Percentiles rank a stretch among this genome's conserved stretches.
phyloP scores from a whole-genome alignment of 2,888 invertebrate species.

The Cotesia congregata region DNA sequence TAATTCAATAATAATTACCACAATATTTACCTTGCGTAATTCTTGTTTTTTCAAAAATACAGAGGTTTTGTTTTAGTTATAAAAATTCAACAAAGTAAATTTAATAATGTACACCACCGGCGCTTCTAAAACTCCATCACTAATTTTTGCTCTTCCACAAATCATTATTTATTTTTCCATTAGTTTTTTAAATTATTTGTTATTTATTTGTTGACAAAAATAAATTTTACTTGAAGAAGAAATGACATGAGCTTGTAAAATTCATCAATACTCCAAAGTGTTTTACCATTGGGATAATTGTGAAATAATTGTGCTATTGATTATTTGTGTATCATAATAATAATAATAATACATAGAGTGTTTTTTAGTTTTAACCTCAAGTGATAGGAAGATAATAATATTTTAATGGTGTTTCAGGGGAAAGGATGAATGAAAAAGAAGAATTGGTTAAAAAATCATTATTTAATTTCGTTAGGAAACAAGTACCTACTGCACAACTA shows the following conservation, averaged over 20 bases:
- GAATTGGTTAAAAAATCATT: slow-evolving; percentile 85
- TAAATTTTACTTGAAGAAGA: neutral
- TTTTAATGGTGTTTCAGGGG: neutral
- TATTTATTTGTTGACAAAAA: neutral
- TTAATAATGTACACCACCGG: slow-evolving; percentile 6
- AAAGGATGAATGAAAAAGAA: slow-evolving; percentile 78
- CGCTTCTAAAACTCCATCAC: neutral
- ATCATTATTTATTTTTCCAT: neutral
- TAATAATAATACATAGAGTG: neutral
- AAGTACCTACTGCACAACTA: slow-evolving; percentile 85
- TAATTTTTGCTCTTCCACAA: neutral
- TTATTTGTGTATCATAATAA: slow-evolving; percentile 7
- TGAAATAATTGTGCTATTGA: neutral
- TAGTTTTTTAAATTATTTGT: neutral
- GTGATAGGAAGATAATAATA: neutral
- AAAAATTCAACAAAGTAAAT: neutral
- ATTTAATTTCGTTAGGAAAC: slow-evolving; percentile 84
- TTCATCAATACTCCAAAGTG: neutral
- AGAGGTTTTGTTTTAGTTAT: neutral
- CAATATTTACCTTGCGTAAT: neutral
- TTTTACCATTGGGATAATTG: neutral
- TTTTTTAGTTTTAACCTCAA: neutral
- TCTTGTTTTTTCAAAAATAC: neutral
- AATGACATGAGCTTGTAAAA: neutral
- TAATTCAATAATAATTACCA: neutral